Evolutionary conservation across 2,113 vertebrate species (phyloP).

Genomic region (Probosciger aterrimus): DNA sequence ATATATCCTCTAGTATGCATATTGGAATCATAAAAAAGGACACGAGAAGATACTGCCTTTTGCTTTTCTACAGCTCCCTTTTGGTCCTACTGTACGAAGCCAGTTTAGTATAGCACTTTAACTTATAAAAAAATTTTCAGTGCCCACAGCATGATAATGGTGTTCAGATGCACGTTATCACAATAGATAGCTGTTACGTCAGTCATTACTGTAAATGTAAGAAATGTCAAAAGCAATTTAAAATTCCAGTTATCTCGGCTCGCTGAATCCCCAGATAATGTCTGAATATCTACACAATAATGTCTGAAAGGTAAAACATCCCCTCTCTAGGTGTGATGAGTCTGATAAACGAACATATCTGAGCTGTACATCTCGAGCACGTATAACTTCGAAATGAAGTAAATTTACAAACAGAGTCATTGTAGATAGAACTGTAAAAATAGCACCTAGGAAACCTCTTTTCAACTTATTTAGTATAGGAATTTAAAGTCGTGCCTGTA

Average conservation of each 20-base stretch:
- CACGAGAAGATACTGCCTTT: neutral
- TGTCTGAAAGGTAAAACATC: neutral
- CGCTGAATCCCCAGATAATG: neutral
- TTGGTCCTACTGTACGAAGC: neutral
- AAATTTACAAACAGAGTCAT: neutral
- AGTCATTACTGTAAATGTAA: neutral
- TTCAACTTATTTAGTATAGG: neutral
- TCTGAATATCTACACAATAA: neutral
- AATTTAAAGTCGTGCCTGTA: neutral
- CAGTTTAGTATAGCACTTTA: neutral
- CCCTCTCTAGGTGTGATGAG: neutral
- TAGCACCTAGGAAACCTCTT: neutral
- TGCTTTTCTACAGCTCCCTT: neutral
- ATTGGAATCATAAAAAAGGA: neutral
- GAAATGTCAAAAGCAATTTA: conserved; percentile 11
- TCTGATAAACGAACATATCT: neutral
- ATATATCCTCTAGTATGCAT: neutral
- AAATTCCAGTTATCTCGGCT: neutral
- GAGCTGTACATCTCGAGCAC: neutral
- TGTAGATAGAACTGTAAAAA: neutral
- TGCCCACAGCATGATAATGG: neutral
- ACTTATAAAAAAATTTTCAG: rapidly evolving
- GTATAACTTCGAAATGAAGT: neutral
- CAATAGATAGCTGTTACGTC: neutral
- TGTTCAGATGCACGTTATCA: neutral